Evolutionary conservation across 1,140 invertebrate genomes (phyloP), one percentile per base, ranked within the genome.

Genomic region (Pseudomyrmex cubaensis): DNA sequence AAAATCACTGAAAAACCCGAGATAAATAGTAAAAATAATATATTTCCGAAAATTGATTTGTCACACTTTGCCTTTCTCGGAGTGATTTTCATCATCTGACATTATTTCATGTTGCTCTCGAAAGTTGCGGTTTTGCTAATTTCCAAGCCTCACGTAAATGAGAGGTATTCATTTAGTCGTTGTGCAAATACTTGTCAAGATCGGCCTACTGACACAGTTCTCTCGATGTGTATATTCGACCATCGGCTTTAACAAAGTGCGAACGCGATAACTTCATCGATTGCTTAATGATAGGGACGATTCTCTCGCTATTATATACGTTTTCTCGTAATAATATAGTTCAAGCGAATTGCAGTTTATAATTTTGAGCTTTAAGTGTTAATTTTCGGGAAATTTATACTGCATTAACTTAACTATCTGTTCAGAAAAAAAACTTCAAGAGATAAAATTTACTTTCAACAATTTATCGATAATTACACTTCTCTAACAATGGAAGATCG

Each of bases 171-270:
- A 59, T n/a, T 52, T 13, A 52, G 50, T 52, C 9, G 54, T 64
- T 76, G 20, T 70, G 46, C 44, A 80, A 80, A 70, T 80, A 59
- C 12, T 86, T n/a, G 25, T 17, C 15, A 75, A 69, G 63, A 86
- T 63, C 25, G 57, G 25, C 84, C 84, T 48, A 86, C 84, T 86
- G 56, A 70, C 84, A 86, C 52, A 22, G 4, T 86, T 87, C 67
- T 67, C 46, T 73, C 17, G 0, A 9, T 50, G 20, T 48, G 5
- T 7, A 5, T 35, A 62, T 54, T 70, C 66, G 13, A 82, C 63
- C 2, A 8, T 35, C 12, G 66, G 1, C 2, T 70, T 72, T 22
- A 80, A 80, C 44, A 80, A 80, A 72, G 44, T 44, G 44, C 54
- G 46, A 78, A 57, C 44, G 13, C 44, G 15, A 67, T 25, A 72